Evolutionary conservation across 2,888 invertebrate species (phyloP), one percentile per base, ranked within the genome.

Genomic region (Drosophila fulvimacula): DNA sequence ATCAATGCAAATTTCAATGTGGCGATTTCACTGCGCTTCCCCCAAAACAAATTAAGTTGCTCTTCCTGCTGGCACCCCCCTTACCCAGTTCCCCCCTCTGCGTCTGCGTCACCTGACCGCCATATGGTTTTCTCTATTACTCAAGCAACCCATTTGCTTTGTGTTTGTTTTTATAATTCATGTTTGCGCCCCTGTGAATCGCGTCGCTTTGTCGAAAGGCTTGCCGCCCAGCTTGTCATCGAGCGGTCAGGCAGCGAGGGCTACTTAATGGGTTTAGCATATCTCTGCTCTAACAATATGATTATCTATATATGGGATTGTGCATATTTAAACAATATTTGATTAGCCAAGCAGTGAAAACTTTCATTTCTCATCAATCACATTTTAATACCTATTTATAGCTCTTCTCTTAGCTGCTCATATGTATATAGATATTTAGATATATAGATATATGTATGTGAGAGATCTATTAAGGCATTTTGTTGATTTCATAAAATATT

Each of bases 91-190:
- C 27, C 2, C 48, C 36, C 11, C 6, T 24, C 2, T 0, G 17
- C 7, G n/a, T n/a, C n/a, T n/a, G n/a, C 7, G 24, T n/a, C 42
- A 44, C 17, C 34, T 42, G 9, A n/a, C 36, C 36, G n/a, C 11
- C 46, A 44, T 41, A 38, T 41, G 41, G 19, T 3, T 42, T 49
- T 79, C 70, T 79, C 73, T 66, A 55, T 73, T 76, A 73, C 58
- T 61, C 71, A 67, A 75, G 61, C 68, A 42, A 39, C 41, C 42
- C 51, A 52, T 69, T 70, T 48, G 58, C 49, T 21, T 67, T 67
- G 11, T 79, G 74, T 79, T 79, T 79, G 71, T 71, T 79, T 79
- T 62, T 71, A 71, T 74, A 71, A 74, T 79, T 76, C 57, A 69
- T 76, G 60, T 61, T 57, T 59, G 51, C 62, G 36, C 32, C 64